These are phyloP conservation scores for Mesochorus sp. DNA, from an alignment of 2,888 invertebrate species.

Conservation along the genomic window DNA sequence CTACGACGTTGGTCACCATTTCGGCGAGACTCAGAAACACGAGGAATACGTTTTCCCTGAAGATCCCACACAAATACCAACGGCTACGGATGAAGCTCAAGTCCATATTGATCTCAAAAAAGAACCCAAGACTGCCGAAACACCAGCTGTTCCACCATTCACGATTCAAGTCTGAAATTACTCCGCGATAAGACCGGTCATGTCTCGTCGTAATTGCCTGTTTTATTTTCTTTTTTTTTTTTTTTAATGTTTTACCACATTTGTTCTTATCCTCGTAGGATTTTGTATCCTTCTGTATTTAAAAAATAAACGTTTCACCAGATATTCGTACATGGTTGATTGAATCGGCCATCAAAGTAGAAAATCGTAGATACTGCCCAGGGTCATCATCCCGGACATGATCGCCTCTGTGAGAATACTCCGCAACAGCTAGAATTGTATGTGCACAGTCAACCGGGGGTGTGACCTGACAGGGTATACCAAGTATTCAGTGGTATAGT, in stretches of 20 bases:
- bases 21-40: conserved; percentile 67
- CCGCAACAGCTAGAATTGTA: background rate
- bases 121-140: conserved; percentile 42
- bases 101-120: conserved; percentile 62
- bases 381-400: too few relatives aligned
- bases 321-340: background rate
- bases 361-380: too few relatives aligned
- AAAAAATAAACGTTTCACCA: conserved; percentile 29
- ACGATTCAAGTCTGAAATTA: conserved; percentile 29
- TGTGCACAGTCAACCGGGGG: background rate
- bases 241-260: background rate
- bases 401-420: background rate
- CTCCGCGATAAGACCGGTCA: too few relatives aligned
- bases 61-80: conserved; percentile 56
- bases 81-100: conserved; percentile 54
- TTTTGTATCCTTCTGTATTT: background rate
- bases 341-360: too few relatives aligned
- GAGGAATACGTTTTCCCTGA: conserved; percentile 74
- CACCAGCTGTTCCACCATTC: conserved; percentile 57
- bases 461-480: background rate
- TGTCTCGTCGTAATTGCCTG: too few relatives aligned
- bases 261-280: background rate
- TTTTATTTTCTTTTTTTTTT: too few relatives aligned
- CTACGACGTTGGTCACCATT: conserved; percentile 65
- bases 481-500: conserved; percentile 4